A percentile compares a stretch with the other conserved stretches of the same genome.
These are phyloP conservation scores for Pseudomugil gertrudae DNA, from an alignment of 2,797 vertebrate genomes.

Conservation along the genomic window DNA sequence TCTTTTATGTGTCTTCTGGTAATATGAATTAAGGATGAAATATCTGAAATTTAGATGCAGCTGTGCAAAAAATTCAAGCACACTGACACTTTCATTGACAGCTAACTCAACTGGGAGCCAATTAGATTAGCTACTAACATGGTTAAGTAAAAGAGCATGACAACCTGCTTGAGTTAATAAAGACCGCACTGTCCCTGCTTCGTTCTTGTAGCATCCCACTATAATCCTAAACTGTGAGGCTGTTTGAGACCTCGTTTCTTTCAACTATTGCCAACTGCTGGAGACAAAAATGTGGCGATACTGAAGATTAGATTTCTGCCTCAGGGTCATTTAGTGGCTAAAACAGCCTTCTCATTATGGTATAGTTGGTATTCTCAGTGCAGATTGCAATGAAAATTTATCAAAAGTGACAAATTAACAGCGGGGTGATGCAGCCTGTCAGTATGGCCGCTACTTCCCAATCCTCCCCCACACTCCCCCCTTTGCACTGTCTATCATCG, in stretches of 20 bases:
- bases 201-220: not conserved
- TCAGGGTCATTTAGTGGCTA: conserved; percentile 13
- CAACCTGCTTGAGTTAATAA: not conserved
- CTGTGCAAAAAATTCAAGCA: not conserved
- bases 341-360: conserved; percentile 24
- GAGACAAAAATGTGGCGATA: not conserved
- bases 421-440: conserved; percentile 55
- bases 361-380: conserved; percentile 30
- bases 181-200: not conserved
- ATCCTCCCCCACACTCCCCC: conserved; percentile 20
- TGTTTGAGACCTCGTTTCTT: not conserved
- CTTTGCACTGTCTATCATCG: conserved; percentile 17
- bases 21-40: not conserved
- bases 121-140: conserved; percentile 1
- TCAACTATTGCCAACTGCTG: not conserved
- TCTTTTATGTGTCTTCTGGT: not conserved
- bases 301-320: conserved; percentile 9
- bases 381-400: conserved; percentile 54
- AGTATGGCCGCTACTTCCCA: conserved; percentile 27
- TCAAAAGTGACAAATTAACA: conserved; percentile 58
- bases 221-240: not conserved
- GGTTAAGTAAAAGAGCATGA: not conserved
- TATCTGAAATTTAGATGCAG: not conserved
- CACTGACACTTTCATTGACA: conserved; percentile 15
- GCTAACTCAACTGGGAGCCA: not conserved